These are phyloP conservation scores for Choreutis nemorana DNA, from an alignment of 2,888 invertebrate genomes.

Conservation along the genomic window DNA sequence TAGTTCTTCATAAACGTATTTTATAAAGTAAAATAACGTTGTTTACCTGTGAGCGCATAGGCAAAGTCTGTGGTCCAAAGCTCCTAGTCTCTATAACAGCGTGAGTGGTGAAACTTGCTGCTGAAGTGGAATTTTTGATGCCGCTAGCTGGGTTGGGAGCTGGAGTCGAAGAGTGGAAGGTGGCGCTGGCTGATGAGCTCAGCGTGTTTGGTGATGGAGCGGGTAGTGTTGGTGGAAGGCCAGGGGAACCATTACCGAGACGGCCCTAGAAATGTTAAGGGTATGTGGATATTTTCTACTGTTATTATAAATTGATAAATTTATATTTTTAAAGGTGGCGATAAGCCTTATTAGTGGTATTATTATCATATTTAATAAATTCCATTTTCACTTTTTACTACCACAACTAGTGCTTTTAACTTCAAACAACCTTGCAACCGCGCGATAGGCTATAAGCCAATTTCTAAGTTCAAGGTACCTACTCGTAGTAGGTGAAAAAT, in stretches of 20 bases:
- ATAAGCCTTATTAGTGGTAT: no score
- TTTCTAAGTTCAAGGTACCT: no score
- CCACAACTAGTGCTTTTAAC: no score
- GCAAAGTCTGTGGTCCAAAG: slow-evolving; percentile 57
- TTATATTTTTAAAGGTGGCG: no score
- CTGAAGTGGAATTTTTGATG: slow-evolving; percentile 66
- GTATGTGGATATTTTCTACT: background rate
- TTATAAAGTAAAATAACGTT: background rate
- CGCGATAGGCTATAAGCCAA: no score
- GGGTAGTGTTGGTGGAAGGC: slow-evolving; percentile 76
- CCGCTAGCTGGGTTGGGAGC: slow-evolving; percentile 37
- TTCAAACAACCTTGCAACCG: no score
- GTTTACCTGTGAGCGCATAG: slow-evolving; percentile 53
- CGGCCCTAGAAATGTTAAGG: slow-evolving; percentile 30
- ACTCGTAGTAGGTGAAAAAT: no score
- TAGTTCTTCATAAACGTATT: background rate
- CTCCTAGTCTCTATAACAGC: slow-evolving; percentile 55
- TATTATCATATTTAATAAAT: no score
- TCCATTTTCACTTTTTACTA: no score
- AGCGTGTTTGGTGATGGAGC: slow-evolving; percentile 74
- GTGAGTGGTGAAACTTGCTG: slow-evolving; percentile 65
- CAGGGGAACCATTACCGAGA: slow-evolving; percentile 59
- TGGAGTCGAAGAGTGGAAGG: slow-evolving; percentile 54
- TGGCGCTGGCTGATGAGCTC: slow-evolving; percentile 71
- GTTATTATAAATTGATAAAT: background rate